A percentile compares a stretch with the other conserved stretches of the same genome.
Evolutionary conservation across 2,113 vertebrate species (phyloP).

Genomic region (Chamaetylas fuelleborni): DNA sequence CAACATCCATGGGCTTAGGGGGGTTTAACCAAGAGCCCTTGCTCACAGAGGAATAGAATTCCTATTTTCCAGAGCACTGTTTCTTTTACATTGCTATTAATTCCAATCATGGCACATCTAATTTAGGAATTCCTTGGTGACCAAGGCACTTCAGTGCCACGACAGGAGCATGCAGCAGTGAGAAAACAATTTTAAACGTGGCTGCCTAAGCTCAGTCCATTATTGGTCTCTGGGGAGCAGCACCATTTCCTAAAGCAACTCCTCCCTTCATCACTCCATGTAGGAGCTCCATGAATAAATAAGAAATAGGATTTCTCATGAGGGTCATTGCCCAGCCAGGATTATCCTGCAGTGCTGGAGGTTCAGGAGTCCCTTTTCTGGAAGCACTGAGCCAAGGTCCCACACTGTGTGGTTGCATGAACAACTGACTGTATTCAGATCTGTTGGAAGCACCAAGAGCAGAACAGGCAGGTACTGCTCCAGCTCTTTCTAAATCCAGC

Average conservation of each 20-base stretch:
- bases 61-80: neutral
- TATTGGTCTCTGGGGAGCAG: neutral
- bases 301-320: neutral
- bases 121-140: neutral
- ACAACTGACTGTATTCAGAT: neutral
- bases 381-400: neutral
- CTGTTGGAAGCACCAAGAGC: neutral
- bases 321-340: neutral
- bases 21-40: neutral
- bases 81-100: neutral
- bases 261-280: neutral
- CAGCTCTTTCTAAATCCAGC: constrained; percentile 40
- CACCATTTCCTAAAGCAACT: neutral
- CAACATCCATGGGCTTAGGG: neutral
- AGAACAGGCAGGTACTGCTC: constrained; percentile 48
- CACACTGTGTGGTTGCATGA: fast-evolving
- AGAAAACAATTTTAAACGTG: neutral
- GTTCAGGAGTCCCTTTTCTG: neutral
- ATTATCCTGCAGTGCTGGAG: neutral
- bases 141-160: neutral
- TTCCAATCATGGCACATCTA: neutral
- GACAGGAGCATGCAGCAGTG: neutral
- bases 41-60: neutral
- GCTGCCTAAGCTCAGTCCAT: neutral
- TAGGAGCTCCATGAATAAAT: neutral